These are phyloP conservation scores for Parauchenoglanis punctatus DNA, from an alignment of 2,797 vertebrate genomes.

Conservation along the genomic window DNA sequence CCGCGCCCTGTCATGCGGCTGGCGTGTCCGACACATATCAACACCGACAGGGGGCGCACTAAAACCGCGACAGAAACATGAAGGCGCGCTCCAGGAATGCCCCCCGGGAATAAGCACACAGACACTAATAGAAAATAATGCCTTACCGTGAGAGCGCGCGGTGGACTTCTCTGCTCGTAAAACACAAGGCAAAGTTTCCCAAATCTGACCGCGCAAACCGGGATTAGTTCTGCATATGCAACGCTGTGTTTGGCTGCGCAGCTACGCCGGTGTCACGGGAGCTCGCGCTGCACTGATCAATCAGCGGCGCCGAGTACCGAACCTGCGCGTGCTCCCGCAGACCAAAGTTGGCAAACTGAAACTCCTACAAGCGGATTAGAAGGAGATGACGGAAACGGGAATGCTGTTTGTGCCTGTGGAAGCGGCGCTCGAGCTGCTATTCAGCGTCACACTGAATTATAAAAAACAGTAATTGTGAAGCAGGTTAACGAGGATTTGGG, in stretches of 20 bases:
- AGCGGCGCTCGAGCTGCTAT: background rate
- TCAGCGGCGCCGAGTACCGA: background rate
- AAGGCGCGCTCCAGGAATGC: background rate
- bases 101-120: background rate
- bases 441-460: background rate
- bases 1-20: background rate
- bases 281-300: background rate
- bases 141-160: background rate
- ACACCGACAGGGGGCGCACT: slow-evolving; percentile 13
- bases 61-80: background rate
- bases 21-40: background rate
- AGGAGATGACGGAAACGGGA: background rate
- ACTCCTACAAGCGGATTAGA: background rate
- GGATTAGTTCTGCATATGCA: background rate
- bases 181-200: background rate
- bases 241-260: background rate
- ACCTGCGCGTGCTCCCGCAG: background rate
- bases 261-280: background rate
- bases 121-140: background rate
- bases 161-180: background rate
- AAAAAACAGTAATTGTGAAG: background rate
- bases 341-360: background rate
- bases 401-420: background rate
- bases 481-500: background rate
- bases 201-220: background rate